Conservation (phyloP, 2,113 vertebrate species). For the Laticauda laticaudata region DNA sequence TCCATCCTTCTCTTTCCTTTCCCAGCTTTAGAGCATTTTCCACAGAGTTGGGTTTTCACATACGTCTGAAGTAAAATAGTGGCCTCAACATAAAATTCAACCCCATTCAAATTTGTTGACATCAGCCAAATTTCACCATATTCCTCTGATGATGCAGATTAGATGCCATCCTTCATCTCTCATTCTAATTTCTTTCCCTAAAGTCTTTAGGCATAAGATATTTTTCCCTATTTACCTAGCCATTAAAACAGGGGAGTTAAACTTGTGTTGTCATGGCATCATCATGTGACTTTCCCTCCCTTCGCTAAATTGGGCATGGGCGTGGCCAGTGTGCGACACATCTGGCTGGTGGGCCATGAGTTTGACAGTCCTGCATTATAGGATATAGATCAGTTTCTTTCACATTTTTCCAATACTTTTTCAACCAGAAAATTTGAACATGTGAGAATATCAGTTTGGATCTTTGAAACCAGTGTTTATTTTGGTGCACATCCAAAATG, state of each 20-base stretch:
- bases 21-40: background rate
- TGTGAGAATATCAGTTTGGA: background rate
- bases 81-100: background rate
- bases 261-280: no score
- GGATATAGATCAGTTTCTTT: background rate
- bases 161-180: background rate
- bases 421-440: background rate
- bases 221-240: background rate
- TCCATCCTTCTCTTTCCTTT: background rate
- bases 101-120: background rate
- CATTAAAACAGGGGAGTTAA: no score
- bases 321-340: no score
- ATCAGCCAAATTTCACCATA: background rate
- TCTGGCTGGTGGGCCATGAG: no score
- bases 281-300: no score
- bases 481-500: background rate
- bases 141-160: background rate
- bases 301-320: no score
- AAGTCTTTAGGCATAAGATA: background rate
- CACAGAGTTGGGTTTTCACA: background rate
- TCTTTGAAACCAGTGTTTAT: background rate
- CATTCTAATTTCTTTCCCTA: background rate
- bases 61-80: background rate
- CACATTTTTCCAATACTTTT: background rate
- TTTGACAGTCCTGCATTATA: no score